Base-by-base conservation (phyloP, 2,888 invertebrate genomes). In the Lysandra bellargus region DNA sequence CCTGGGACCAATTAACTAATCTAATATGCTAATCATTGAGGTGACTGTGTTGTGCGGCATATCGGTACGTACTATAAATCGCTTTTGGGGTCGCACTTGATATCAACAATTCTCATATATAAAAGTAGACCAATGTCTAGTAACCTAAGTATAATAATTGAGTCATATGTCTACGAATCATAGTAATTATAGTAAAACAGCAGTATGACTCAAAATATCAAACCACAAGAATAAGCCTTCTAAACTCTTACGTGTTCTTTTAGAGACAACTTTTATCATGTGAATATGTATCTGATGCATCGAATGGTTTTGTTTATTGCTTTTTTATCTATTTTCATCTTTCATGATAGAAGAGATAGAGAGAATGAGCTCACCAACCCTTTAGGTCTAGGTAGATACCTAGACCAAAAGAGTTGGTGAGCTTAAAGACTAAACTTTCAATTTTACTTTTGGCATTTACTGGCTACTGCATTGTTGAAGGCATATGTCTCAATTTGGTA, bases 61-160 rank as follows among this genome's bases (percentile, higher is more conserved):
- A 33, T 33, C 69, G 12, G 33, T 37, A 64, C 30, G 30, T 64
- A 69, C 33, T 17, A 37, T 69, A 37, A 37, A 37, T 69, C 14
- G 14, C 69, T 69, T 33, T 69, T 69, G 69, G 33, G 69, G 12
- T 14, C 69, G 33, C 5, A 69, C 33, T 69, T 69, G 69, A 69
- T 69, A 69, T 37, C 69, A 33, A 33, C 69, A 69, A 37, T 69
- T 33, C 12, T 69, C 7, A 37, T 33, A 33, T 69, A 23, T 33
- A 23, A 69, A 69, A 69, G 69, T 69, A 69, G 69, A 69, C 5
- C 69, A 37, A 37, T 37, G 69, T 37, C 33, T 69, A 69, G 69
- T 69, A 37, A 37, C 14, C 4, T 17, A 17, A 69, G 14, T 9
- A 69, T 14, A 23, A 4, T 64, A 64, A 33, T 69, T 69, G 69